phyloP scores from a whole-genome alignment of 2,797 vertebrate genomes.

The Pseudochirops cupreus region DNA sequence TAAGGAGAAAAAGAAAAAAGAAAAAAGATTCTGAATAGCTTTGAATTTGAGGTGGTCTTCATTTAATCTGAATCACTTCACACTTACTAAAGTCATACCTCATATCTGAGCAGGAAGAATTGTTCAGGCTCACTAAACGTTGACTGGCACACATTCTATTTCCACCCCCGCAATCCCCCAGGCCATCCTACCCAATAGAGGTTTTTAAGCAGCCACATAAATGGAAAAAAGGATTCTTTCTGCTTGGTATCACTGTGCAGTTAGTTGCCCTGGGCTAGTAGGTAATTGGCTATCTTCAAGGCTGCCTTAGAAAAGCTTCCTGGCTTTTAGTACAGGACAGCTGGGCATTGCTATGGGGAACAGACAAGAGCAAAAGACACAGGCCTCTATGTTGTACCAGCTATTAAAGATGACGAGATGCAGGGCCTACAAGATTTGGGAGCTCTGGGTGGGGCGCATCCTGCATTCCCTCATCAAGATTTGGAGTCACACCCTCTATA shows the following conservation, averaged over 20 bases:
- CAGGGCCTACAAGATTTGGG: background rate
- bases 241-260: background rate
- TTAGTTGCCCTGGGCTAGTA: background rate
- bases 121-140: background rate
- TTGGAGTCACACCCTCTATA: background rate
- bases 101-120: background rate
- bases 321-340: background rate
- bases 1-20: background rate
- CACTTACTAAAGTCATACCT: background rate
- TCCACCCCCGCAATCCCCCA: background rate
- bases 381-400: background rate
- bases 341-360: background rate
- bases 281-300: slow-evolving; percentile 8
- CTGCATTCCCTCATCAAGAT: background rate
- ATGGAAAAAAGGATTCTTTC: background rate
- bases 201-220: background rate
- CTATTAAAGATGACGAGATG: slow-evolving; percentile 3
- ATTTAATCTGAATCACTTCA: background rate
- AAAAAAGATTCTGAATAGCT: background rate
- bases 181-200: background rate
- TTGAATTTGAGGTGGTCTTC: background rate
- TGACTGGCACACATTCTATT: background rate
- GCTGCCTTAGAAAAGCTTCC: background rate
- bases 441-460: background rate
- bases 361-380: background rate